Evolutionary conservation across 2,888 invertebrate species (phyloP), one percentile per base, ranked within the genome.

Genomic region (Mythimna impura): DNA sequence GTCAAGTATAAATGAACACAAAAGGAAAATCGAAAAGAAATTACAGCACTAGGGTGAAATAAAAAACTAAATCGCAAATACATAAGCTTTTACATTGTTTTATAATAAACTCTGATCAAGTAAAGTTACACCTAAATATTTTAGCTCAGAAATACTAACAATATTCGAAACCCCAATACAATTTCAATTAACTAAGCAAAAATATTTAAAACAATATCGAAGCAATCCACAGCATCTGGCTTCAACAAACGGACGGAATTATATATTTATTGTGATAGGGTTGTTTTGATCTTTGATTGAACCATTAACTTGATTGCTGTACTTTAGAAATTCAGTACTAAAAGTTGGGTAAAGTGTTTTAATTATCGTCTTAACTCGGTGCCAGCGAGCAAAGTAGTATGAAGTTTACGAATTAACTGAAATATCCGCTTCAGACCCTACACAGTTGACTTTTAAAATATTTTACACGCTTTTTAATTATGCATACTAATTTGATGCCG

Each of bases 251-350:
- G 88, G 83, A 85, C 87, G 86, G 87, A 91, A 91, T 91, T 90
- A 90, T 91, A 91, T 93, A 92, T 93, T 94, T 92, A 93, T 91
- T 92, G 91, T 90, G 90, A 92, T 92, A 91, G 91, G 90, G 92
- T 94, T 94, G 93, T 95, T 95, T 93, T 94, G 95, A 94, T 95
- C 93, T 94, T 93, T 94, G 94, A 95, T 94, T 94, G 94, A 94
- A 92, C 91, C 91, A 93, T 95, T 94, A 94, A 94, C 89, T 94
- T 94, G 93, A 95, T 95, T 95, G 93, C 95, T 90, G 93, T 94
- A 94, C 95, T 95, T 95, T 91, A 92, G 94, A 93, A 95, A 94
- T 94, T 94, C 94, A 93, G 94, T 94, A 94, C 93, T 94, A 92
- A 95, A 95, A 95, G 94, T 95, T 95, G 89, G 86, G 91, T 89